phyloP scores from a whole-genome alignment of 2,113 vertebrate genomes.

The Pangasianodon hypophthalmus region DNA sequence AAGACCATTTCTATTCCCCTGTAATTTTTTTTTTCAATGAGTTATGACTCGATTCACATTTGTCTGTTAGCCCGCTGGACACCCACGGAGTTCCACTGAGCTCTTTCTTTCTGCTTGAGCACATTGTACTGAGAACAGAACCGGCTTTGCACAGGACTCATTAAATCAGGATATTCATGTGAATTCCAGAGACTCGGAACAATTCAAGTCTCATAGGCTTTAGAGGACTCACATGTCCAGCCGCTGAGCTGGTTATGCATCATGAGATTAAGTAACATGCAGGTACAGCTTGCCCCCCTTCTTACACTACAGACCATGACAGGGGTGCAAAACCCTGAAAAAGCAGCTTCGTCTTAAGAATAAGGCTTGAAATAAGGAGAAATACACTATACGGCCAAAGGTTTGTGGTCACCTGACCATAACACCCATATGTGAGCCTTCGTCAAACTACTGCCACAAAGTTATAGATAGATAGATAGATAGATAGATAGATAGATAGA shows the following conservation, averaged over 20 bases:
- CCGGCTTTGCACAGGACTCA: slow-evolving; percentile 32
- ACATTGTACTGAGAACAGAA: slow-evolving; percentile 53
- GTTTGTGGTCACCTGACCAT: not conserved
- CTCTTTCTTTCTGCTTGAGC: slow-evolving; percentile 40
- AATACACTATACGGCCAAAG: not conserved
- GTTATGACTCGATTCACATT: slow-evolving; percentile 67
- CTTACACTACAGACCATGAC: not conserved
- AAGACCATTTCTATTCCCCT: slow-evolving; percentile 50
- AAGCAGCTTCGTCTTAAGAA: not conserved
- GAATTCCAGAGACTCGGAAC: slow-evolving; percentile 28
- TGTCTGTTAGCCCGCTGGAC: slow-evolving; percentile 61
- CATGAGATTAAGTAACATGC: not conserved
- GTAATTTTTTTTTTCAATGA: slow-evolving; percentile 63
- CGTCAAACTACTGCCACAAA: not conserved
- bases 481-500: not conserved
- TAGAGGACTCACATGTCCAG: not conserved
- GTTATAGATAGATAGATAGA: not conserved
- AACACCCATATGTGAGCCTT: not conserved
- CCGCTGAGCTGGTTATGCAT: not conserved
- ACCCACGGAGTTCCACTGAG: slow-evolving; percentile 61
- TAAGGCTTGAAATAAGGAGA: not conserved
- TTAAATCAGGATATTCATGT: slow-evolving; percentile 42
- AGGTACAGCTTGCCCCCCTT: not conserved
- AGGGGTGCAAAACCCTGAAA: not conserved
- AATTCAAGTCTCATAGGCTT: slow-evolving; percentile 26